phyloP scores from a whole-genome alignment of 2,888 invertebrate species.

The Amiota mariae region DNA sequence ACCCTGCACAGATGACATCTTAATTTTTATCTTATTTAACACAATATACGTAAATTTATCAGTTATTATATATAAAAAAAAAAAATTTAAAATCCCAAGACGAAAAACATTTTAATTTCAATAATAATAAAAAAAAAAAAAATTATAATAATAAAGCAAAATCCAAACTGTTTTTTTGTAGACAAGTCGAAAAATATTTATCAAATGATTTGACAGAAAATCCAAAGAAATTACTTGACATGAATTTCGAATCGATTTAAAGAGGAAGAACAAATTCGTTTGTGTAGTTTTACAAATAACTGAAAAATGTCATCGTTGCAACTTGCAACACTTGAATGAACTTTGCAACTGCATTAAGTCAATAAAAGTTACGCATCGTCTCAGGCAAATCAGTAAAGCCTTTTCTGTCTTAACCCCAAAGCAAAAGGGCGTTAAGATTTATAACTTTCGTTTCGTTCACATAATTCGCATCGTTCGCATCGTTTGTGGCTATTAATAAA shows the following conservation, averaged over 20 bases:
- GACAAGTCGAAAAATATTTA: too few species aligned
- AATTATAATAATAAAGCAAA: too few species aligned
- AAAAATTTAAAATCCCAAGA: background rate
- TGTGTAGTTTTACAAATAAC: too few species aligned
- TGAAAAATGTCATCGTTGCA: slow-evolving; percentile 5
- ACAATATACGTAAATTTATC: too few species aligned
- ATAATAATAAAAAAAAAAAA: too few species aligned
- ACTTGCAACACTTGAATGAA: slow-evolving; percentile 54
- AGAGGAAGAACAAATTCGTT: too few species aligned
- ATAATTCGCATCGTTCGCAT: too few species aligned
- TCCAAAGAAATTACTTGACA: too few species aligned
- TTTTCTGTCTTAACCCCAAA: slow-evolving; percentile 28
- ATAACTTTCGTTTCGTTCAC: slow-evolving; percentile 32
- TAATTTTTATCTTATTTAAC: background rate
- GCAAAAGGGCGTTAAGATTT: slow-evolving; percentile 57
- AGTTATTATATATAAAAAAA: background rate
- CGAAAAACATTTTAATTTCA: background rate
- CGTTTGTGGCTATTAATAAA: background rate
- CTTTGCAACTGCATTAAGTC: slow-evolving; percentile 63
- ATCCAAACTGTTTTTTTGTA: too few species aligned
- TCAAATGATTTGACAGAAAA: too few species aligned
- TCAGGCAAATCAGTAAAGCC: slow-evolving; percentile 33
- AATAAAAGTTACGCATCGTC: slow-evolving; percentile 59
- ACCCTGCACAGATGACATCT: slow-evolving; percentile 35
- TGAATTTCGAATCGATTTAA: too few species aligned